Conservation (phyloP, 2,888 invertebrate species). For the Biston betularia region DNA sequence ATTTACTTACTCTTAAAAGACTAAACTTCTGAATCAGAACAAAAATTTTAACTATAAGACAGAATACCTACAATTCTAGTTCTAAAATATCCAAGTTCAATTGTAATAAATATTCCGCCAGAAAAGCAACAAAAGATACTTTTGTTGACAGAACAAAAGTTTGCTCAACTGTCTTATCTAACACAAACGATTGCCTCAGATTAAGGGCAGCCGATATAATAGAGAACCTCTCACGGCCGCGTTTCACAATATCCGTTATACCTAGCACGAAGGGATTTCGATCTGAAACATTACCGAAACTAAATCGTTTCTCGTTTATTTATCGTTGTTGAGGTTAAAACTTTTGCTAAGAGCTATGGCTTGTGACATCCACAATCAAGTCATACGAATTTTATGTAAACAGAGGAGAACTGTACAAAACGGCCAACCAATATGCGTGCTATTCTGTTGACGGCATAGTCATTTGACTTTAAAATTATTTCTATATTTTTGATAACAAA, state of each 20-base stretch:
- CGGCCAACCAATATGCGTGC: too few species aligned
- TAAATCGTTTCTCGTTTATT: not conserved
- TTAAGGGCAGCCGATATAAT: slow-evolving; percentile 31
- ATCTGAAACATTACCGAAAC: not conserved
- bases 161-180: slow-evolving; percentile 30
- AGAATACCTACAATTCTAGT: too few species aligned
- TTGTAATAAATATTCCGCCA: not conserved
- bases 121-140: slow-evolving; percentile 1
- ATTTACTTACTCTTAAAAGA: too few species aligned
- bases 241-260: slow-evolving; percentile 24
- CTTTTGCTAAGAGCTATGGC: too few species aligned
- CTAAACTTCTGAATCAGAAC: too few species aligned
- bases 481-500: too few species aligned
- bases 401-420: too few species aligned
- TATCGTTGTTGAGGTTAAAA: not conserved
- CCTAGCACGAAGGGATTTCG: not conserved
- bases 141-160: slow-evolving; percentile 16
- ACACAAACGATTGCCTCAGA: slow-evolving; percentile 27
- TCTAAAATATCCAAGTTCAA: not conserved
- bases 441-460: too few species aligned
- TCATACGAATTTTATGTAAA: too few species aligned
- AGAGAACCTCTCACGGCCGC: slow-evolving; percentile 31
- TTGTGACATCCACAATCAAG: too few species aligned
- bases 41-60: too few species aligned
- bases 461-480: too few species aligned